Conservation (phyloP, 2,113 vertebrate species). For the Channa maculata region DNA sequence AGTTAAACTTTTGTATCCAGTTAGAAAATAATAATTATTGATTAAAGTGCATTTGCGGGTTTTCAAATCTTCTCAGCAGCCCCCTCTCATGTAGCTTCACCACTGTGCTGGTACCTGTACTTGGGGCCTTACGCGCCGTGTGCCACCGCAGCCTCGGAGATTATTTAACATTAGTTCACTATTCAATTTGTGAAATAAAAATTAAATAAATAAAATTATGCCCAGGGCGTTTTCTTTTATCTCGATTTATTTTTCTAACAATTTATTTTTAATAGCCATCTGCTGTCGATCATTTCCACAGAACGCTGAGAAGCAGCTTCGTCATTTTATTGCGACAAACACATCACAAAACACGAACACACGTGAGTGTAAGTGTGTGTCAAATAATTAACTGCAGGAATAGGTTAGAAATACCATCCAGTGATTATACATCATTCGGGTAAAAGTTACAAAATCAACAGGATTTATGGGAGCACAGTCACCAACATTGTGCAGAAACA, state of each 20-base stretch:
- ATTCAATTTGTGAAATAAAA: conserved; percentile 16
- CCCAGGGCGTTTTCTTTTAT: conserved; percentile 29
- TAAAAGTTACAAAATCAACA: conserved; percentile 69
- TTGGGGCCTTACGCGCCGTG: background rate
- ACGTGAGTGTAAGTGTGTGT: conserved; percentile 26
- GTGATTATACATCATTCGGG: conserved; percentile 55
- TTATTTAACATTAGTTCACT: background rate
- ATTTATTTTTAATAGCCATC: conserved; percentile 34
- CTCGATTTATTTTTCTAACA: conserved; percentile 46
- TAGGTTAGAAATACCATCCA: conserved; percentile 33
- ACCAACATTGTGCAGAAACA: conserved; percentile 72
- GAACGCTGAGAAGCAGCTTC: conserved; percentile 64
- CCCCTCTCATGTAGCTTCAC: background rate
- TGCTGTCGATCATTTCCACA: conserved; percentile 60
- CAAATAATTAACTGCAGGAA: background rate
- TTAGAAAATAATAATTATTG: background rate
- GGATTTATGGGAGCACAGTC: conserved; percentile 64
- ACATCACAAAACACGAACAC: conserved; percentile 77
- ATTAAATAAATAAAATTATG: conserved; percentile 28
- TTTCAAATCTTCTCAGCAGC: background rate
- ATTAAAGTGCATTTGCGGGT: background rate
- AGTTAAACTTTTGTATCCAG: background rate
- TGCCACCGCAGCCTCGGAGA: background rate
- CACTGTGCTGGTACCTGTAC: conserved; percentile 1
- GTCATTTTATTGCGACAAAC: conserved; percentile 71